These are phyloP conservation scores for Helicoverpa armigera DNA, from an alignment of 1,140 invertebrate species.

Conservation along the genomic window DNA sequence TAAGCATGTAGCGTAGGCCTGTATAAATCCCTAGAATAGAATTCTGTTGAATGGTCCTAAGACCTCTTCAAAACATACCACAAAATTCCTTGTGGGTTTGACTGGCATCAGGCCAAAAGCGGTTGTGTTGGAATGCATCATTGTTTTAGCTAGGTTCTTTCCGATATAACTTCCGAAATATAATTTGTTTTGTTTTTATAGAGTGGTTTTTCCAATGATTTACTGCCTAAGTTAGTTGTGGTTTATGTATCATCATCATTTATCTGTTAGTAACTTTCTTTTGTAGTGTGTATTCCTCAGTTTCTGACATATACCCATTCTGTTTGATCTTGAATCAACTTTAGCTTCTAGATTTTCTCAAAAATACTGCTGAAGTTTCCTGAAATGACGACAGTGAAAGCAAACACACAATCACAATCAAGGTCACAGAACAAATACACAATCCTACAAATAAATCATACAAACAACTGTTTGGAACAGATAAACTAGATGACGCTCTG, in stretches of 20 bases:
- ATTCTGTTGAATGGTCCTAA: background rate
- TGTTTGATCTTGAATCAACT: too few species aligned
- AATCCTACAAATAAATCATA: background rate
- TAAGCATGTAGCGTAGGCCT: background rate
- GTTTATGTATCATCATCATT: background rate
- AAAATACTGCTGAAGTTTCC: too few species aligned
- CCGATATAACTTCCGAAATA: conserved; percentile 6
- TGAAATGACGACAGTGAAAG: too few species aligned
- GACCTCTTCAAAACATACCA: conserved; percentile 31
- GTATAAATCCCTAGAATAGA: background rate
- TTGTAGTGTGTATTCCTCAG: too few species aligned
- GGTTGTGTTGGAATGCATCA: conserved; percentile 51
- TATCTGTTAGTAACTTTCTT: background rate
- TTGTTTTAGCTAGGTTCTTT: conserved; percentile 46
- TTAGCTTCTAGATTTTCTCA: too few species aligned
- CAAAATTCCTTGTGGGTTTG: conserved; percentile 6
- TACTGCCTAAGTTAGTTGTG: background rate
- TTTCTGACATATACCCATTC: too few species aligned
- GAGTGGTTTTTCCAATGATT: background rate
- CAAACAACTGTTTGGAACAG: background rate
- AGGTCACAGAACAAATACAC: too few species aligned
- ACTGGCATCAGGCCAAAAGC: conserved; percentile 43
- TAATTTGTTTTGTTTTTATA: background rate
- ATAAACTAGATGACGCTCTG: background rate
- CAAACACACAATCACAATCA: too few species aligned